phyloP scores from a whole-genome alignment of 1,140 invertebrate genomes.

The Drosophila bifasciata region DNA sequence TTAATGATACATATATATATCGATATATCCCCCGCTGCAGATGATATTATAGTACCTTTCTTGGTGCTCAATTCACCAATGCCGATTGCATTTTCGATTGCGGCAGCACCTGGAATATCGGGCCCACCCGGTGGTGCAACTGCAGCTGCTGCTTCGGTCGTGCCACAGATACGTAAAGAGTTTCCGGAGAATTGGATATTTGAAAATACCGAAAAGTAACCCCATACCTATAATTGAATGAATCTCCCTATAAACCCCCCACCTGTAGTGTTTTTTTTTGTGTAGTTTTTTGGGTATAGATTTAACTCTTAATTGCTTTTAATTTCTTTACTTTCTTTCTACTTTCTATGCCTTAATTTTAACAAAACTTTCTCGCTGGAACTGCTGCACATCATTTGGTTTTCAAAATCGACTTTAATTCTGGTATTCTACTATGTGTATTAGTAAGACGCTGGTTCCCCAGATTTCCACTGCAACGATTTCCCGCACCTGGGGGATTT shows the following conservation, averaged over 20 bases:
- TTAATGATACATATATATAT: neutral
- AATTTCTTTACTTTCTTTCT: neutral
- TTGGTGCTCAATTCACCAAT: neutral
- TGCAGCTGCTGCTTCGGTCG: neutral
- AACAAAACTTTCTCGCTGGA: too few relatives aligned
- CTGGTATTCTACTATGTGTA: too few relatives aligned
- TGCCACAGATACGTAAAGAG: conserved; percentile 34
- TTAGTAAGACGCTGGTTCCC: conserved; percentile 21
- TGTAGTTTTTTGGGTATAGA: neutral
- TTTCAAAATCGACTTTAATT: neutral
- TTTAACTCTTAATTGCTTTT: neutral
- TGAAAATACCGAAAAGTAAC: conserved; percentile 44
- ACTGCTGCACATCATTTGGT: too few relatives aligned
- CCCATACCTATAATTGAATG: conserved; percentile 6
- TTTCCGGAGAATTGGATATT: conserved; percentile 62
- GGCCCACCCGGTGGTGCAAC: neutral
- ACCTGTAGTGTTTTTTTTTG: neutral
- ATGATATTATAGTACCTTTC: neutral
- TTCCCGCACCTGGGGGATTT: neutral
- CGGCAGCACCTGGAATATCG: neutral
- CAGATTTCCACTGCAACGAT: conserved; percentile 2
- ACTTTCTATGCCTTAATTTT: neutral
- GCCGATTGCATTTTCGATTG: conserved; percentile 23
- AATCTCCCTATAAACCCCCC: neutral
- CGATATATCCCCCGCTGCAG: conserved; percentile 14